Conservation (phyloP, 2,888 invertebrate species). For the Muschampia plurimacula region DNA sequence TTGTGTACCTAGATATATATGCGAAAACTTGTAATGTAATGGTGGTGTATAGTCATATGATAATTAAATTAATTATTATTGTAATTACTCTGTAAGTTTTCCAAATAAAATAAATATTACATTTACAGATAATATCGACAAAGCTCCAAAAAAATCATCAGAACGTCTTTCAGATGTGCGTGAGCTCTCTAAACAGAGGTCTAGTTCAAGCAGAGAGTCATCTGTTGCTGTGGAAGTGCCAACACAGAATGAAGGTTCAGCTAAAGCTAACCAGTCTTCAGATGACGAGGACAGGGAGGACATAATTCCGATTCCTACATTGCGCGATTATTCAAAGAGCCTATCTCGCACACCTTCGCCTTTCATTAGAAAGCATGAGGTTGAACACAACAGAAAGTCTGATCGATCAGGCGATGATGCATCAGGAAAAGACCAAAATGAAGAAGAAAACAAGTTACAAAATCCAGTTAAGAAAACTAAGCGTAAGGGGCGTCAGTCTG, state of each 20-base stretch:
- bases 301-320: slow-evolving; percentile 68
- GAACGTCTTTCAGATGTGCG: slow-evolving; percentile 69
- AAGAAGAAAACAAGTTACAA: slow-evolving; percentile 67
- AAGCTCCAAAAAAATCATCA: slow-evolving; percentile 67
- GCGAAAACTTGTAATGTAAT: too few species aligned
- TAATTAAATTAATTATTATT: too few species aligned
- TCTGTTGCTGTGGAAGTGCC: slow-evolving; percentile 74
- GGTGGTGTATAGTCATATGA: too few species aligned
- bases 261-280: slow-evolving; percentile 67
- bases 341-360: slow-evolving; percentile 95
- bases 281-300: slow-evolving; percentile 78
- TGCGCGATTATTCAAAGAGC: slow-evolving; percentile 88
- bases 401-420: slow-evolving; percentile 76
- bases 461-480: slow-evolving; percentile 76
- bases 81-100: too few species aligned
- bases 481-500: slow-evolving; percentile 82
- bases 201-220: slow-evolving; percentile 81
- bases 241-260: slow-evolving; percentile 61
- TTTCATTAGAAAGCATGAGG: slow-evolving; percentile 90
- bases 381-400: slow-evolving; percentile 77
- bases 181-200: slow-evolving; percentile 63
- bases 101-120: too few species aligned
- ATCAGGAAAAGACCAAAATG: slow-evolving; percentile 78
- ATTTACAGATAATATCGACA: slow-evolving; percentile 70
- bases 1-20: too few species aligned